Base-by-base conservation (phyloP, 2,113 vertebrate species). In the Corvus cornix region DNA sequence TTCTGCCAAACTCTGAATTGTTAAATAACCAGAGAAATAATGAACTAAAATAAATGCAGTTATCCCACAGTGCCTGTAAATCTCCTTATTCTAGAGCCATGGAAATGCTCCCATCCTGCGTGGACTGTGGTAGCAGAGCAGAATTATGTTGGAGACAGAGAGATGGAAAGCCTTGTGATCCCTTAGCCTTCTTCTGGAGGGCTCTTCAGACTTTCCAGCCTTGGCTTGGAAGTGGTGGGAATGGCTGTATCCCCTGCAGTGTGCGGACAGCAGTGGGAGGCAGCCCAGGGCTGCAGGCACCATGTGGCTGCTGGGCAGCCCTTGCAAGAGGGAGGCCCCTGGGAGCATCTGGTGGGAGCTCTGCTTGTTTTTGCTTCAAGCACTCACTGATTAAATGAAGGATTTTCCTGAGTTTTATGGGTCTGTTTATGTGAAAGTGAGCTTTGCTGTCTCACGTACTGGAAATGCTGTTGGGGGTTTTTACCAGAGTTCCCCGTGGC, bases 181-280 rank as follows among this genome's bases (percentile, higher is more conserved):
- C n/a, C 39, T 51, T 63, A 56, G 35, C 74, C 35, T 82, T 66
- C 23, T 69, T 7, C 58, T 39, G 33, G 58, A 64, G 41, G 26
- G 48, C 21, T 78, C 48, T 43, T 84, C 33, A 66, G n/a, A 6
- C 41, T 79, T 43, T 46, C 10, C 35, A 86, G 48, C 48, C 24
- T 81, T 39, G 59, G 24, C 15, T 26, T 68, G 58, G 37, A 68
- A 43, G 39, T 3, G 4, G 6, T 43, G 11, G 41, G 41, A 52
- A 41, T 22, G 44, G 22, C 52, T n/a, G 1, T 1, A 4, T 72
- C 4, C 60, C 18, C 21, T 33, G 63, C 2, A 1, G 28, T 31
- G 31, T 4, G 5, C 0, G 0, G 39, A 19, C 1, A 3, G 64
- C 2, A 3, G 49, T 3, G n/a, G n/a, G 28, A 33, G 24, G 33